phyloP scores from a whole-genome alignment of 1,140 invertebrate species.

The Trinorchestia longiramus region DNA sequence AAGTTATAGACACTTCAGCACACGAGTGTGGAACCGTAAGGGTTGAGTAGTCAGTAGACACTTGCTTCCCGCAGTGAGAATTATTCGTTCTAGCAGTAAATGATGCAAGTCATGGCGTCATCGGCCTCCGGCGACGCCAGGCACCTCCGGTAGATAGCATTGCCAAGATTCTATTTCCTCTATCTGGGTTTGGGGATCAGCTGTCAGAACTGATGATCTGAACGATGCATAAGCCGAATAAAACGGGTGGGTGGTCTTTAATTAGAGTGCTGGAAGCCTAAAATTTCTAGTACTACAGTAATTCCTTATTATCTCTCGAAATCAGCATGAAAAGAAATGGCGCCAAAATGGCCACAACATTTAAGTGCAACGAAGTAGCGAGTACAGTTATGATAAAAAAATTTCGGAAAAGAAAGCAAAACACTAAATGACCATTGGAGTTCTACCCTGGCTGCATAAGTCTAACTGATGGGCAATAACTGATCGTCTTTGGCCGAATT shows the following conservation, averaged over 20 bases:
- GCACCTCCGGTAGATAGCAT: conserved; percentile 9
- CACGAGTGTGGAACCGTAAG: neutral
- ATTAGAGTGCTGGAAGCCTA: neutral
- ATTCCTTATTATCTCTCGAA: neutral
- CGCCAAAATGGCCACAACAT: neutral
- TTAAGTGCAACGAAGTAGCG: neutral
- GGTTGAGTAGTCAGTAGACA: neutral
- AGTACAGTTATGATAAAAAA: neutral
- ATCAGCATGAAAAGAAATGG: neutral
- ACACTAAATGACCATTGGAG: neutral
- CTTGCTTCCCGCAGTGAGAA: neutral
- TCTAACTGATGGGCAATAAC: neutral
- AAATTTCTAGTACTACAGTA: neutral
- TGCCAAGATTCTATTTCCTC: neutral
- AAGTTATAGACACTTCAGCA: neutral
- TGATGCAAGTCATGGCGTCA: conserved; percentile 25
- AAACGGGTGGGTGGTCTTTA: neutral
- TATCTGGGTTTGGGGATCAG: neutral
- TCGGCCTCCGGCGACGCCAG: neutral
- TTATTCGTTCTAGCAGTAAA: neutral
- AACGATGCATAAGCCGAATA: neutral
- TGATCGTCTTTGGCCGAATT: neutral
- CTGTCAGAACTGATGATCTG: neutral
- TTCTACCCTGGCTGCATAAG: neutral
- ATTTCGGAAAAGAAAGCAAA: neutral